phyloP scores from a whole-genome alignment of 2,113 vertebrate genomes.

The Rallus limicola region DNA sequence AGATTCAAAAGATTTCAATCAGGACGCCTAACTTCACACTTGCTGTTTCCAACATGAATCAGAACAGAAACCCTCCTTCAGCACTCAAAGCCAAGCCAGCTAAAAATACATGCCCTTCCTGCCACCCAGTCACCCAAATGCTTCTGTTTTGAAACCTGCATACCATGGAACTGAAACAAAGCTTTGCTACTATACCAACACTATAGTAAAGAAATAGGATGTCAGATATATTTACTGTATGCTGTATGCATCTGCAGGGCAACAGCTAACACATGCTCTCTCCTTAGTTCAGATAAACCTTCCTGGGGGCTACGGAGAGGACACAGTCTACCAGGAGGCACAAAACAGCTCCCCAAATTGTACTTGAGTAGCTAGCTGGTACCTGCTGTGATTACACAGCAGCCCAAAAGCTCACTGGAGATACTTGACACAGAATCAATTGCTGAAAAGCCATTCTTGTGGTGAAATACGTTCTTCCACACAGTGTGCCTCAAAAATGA shows the following conservation, averaged over 20 bases:
- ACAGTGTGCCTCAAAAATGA: background rate
- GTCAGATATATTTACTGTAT: background rate
- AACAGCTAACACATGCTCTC: background rate
- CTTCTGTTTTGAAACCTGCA: background rate
- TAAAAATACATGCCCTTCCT: conserved; percentile 21
- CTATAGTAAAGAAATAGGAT: background rate
- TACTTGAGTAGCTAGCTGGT: background rate
- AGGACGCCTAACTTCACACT: background rate
- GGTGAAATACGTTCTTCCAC: background rate
- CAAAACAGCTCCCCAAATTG: background rate
- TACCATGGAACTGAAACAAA: background rate
- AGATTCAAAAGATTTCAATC: background rate
- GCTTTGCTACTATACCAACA: background rate
- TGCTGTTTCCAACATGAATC: background rate
- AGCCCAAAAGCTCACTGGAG: background rate
- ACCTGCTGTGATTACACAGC: background rate
- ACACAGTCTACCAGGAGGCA: background rate
- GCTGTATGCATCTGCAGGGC: background rate
- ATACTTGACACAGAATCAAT: background rate
- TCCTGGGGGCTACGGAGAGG: background rate
- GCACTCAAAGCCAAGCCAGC: background rate
- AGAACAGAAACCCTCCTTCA: background rate
- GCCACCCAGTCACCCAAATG: background rate
- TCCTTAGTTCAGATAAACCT: background rate
- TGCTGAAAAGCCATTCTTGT: background rate